Evolutionary conservation across 2,888 invertebrate species (phyloP), one percentile per base, ranked within the genome.

Genomic region (Tetragonula carbonaria): DNA sequence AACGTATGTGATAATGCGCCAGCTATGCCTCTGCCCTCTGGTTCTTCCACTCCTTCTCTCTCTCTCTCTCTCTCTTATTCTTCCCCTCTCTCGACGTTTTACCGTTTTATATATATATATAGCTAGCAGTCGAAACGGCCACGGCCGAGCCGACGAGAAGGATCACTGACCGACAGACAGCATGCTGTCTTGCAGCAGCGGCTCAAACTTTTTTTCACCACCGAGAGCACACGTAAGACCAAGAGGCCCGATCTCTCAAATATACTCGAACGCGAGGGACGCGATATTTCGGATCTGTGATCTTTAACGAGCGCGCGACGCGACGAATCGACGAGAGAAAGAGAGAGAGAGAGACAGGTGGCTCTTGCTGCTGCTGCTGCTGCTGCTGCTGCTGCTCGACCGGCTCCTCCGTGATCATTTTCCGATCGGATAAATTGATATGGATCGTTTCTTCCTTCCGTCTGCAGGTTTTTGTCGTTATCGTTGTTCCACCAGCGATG

Each of bases 1-100:
- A 33, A 91, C 92, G 92, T 92, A 92, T 92, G 92, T 92, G 92
- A 92, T 92, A 92, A 92, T 92, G 92, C 92, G 90, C 88, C 90
- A 90, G 88, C 89, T 90, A 90, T 89, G 85, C 81, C 67, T 76
- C 78, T 67, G 51, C 28, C 53, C 45, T 23, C n/a, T 51, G 38
- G 23, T 53, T 23, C 68, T 73, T 71, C 53, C n/a, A 33, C 28
- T 51, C 8, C 28, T 21, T 33, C 28, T n/a, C 8, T 6, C 38
- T n/a, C 6, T 33, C 21, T 5, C 21, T 23, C 70, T 55, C 33
- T 21, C 13, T 14, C 14, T 23, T 23, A 28, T 11, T 28, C 45
- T 23, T 28, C 50, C 23, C 45, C 45, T 8, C 45, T 45, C 45
- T 45, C 45, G 33, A 33, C 16, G 65, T 38, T 65, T 74, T 74